Conservation (phyloP, 2,888 invertebrate species). For the Polylopha cassiicola region DNA sequence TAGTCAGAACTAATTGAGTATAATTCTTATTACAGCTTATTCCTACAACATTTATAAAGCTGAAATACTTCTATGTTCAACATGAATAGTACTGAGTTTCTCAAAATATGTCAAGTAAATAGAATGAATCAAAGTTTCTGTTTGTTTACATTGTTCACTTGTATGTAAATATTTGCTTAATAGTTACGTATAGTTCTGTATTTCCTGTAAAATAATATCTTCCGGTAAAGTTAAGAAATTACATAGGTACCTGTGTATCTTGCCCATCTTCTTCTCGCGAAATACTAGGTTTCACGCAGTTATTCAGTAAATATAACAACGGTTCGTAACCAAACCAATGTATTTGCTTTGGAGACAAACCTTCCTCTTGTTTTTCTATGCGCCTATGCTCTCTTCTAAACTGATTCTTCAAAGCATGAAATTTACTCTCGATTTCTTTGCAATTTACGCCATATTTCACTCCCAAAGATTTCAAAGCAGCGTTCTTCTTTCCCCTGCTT, state of each 20-base stretch:
- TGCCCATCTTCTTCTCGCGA: background rate
- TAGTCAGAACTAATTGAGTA: no score
- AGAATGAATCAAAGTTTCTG: no score
- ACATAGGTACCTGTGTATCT: slow-evolving; percentile 8
- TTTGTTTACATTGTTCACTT: no score
- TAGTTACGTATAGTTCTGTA: no score
- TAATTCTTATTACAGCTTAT: no score
- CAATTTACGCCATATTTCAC: slow-evolving; percentile 11
- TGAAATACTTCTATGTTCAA: no score
- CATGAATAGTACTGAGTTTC: no score
- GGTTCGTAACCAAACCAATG: slow-evolving; percentile 19
- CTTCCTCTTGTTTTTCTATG: slow-evolving; percentile 13
- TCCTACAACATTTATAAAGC: no score
- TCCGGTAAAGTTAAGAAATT: no score
- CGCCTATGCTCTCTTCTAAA: slow-evolving; percentile 16
- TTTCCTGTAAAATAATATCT: no score
- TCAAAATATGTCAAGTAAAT: no score
- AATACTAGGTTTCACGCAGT: slow-evolving; percentile 14
- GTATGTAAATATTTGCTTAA: no score
- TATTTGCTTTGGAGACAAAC: slow-evolving; percentile 18
- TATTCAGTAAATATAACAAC: slow-evolving; percentile 11
- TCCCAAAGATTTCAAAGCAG: slow-evolving; percentile 6
- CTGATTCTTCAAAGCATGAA: slow-evolving; percentile 17
- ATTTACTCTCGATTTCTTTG: slow-evolving; percentile 16
- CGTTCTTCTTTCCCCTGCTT: slow-evolving; percentile 1